Conservation (phyloP, 2,888 invertebrate genomes). For the Folsomia manolachei region DNA sequence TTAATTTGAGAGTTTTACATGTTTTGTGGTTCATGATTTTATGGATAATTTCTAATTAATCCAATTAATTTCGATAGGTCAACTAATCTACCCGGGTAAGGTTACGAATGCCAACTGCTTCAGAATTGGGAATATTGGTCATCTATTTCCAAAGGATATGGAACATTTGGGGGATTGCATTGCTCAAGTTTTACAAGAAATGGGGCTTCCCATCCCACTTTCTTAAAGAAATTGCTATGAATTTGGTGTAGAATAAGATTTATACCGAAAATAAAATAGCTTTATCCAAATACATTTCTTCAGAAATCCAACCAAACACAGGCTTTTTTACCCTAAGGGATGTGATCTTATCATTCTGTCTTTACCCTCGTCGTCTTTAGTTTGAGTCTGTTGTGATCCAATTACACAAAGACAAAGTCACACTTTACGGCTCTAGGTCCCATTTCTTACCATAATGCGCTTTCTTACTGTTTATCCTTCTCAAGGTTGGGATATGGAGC, state of each 20-base stretch:
- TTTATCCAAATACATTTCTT: neutral
- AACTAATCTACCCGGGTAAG: constrained; percentile 58
- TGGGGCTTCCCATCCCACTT: constrained; percentile 53
- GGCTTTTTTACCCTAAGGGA: too few relatives aligned
- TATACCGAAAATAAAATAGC: too few relatives aligned
- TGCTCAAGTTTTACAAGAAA: constrained; percentile 54
- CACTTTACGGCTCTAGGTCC: neutral
- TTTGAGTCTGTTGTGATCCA: neutral
- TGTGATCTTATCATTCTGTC: too few relatives aligned
- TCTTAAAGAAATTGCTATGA: constrained; percentile 20
- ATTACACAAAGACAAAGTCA: neutral
- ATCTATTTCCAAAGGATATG: constrained; percentile 55
- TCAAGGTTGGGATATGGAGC: neutral
- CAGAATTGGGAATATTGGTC: constrained; percentile 57
- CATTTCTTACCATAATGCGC: neutral
- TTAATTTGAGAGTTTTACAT: too few relatives aligned
- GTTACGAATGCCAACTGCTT: constrained; percentile 56
- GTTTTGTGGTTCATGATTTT: too few relatives aligned
- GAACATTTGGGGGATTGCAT: constrained; percentile 53
- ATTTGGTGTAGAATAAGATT: too few relatives aligned
- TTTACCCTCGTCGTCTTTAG: too few relatives aligned
- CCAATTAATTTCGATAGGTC: constrained; percentile 51
- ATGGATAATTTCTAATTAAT: neutral
- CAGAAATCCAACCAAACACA: neutral
- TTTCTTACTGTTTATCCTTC: neutral